These are phyloP conservation scores for Turritopsis dohrnii DNA, from an alignment of 30 jellyfish, hydroid and myxozoan genomes.

Conservation along the genomic window DNA sequence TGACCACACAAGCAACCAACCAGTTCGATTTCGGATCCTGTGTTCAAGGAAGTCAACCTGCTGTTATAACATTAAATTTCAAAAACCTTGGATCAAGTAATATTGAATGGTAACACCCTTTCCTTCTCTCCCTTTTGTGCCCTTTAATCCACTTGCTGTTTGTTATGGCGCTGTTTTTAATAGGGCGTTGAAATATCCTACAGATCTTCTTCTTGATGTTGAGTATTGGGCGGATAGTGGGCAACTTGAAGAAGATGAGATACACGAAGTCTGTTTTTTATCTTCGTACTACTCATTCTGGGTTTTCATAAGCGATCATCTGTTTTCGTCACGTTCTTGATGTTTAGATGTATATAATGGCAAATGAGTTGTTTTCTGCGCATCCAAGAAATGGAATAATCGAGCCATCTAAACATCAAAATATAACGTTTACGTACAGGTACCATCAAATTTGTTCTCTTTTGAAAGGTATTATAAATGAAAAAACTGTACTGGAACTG, in stretches of 20 bases:
- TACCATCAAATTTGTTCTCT: neutral
- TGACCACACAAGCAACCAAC: constrained; percentile 72
- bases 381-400: constrained; percentile 62
- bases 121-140: no score
- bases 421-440: constrained; percentile 59
- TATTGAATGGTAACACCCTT: constrained; percentile 47
- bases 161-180: neutral
- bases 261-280: constrained; percentile 58
- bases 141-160: no score
- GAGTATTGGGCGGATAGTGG: constrained; percentile 93
- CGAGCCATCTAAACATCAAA: constrained; percentile 50
- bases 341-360: constrained; percentile 77
- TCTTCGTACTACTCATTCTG: neutral
- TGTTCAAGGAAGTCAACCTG: constrained; percentile 49
- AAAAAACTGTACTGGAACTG: no score
- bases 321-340: neutral
- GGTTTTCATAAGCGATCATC: neutral
- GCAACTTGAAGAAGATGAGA: constrained; percentile 70
- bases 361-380: constrained; percentile 54
- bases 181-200: constrained; percentile 67
- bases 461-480: neutral
- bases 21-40: constrained; percentile 77
- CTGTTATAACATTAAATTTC: constrained; percentile 34
- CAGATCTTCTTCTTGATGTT: constrained; percentile 78
- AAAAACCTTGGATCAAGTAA: constrained; percentile 58